Percentiles rank a stretch among this genome's conserved stretches.
phyloP scores from a whole-genome alignment of 2,797 vertebrate species.

The Gambusia yucatana region DNA sequence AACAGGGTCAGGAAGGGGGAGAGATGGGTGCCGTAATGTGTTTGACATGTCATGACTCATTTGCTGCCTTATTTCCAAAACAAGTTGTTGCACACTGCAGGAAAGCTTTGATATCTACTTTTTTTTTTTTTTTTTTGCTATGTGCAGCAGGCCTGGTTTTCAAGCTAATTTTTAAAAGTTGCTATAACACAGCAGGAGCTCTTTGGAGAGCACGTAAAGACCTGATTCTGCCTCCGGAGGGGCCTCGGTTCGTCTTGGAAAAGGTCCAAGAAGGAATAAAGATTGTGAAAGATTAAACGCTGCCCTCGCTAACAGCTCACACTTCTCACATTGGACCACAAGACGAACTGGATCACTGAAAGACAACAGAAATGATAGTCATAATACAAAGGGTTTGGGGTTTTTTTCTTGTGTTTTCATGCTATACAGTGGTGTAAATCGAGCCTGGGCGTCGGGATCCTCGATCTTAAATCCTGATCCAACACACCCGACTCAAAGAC shows the following conservation, averaged over 20 bases:
- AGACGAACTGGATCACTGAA: background rate
- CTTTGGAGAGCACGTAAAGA: conserved; percentile 8
- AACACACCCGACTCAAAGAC: background rate
- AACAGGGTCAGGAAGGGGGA: conserved; percentile 5
- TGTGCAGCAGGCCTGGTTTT: conserved; percentile 13
- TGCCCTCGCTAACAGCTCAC: background rate
- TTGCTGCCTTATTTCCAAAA: conserved; percentile 31
- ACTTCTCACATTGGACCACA: background rate
- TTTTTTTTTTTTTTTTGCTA: conserved; percentile 13
- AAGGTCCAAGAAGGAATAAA: conserved; percentile 15
- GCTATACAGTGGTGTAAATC: background rate
- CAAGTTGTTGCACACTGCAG: conserved; percentile 11
- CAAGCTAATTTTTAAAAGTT: background rate
- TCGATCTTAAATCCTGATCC: background rate
- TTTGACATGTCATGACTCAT: conserved; percentile 54
- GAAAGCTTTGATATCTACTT: conserved; percentile 32
- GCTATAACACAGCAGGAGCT: conserved; percentile 4
- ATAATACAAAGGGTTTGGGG: no score
- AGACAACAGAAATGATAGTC: background rate
- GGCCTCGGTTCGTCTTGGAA: conserved; percentile 21
- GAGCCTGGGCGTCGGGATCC: background rate
- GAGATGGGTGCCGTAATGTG: conserved; percentile 39
- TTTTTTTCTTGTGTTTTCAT: background rate
- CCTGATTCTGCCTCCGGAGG: background rate
- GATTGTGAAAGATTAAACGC: conserved; percentile 9